Percentiles rank a stretch among this genome's conserved stretches.
These are phyloP conservation scores for Eupithecia subumbrata DNA, from an alignment of 2,888 invertebrate species.

Conservation along the genomic window DNA sequence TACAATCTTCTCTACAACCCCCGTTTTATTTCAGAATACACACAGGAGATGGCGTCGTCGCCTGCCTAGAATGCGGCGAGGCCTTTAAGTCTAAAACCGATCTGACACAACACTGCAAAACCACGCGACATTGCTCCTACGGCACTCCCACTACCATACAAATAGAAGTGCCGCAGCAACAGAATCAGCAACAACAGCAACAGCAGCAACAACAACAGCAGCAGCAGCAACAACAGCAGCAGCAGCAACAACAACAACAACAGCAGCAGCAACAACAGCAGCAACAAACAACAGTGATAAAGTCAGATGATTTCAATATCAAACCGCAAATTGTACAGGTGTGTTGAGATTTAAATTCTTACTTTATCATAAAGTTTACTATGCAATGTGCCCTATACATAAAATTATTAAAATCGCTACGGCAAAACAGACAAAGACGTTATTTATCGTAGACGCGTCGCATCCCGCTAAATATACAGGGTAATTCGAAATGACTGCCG, in stretches of 20 bases:
- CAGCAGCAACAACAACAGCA: constrained; percentile 67
- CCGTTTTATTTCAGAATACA: constrained; percentile 82
- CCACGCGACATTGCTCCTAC: constrained; percentile 76
- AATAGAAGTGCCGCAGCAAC: constrained; percentile 70
- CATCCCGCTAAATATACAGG: too few relatives aligned
- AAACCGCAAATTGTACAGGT: constrained; percentile 72
- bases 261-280: constrained; percentile 56
- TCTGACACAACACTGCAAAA: constrained; percentile 87
- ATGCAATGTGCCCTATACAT: too few relatives aligned
- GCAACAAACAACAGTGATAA: constrained; percentile 60
- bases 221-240: constrained; percentile 52
- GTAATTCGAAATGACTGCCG: too few relatives aligned
- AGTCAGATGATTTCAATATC: constrained; percentile 58
- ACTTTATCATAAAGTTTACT: too few relatives aligned
- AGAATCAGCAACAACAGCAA: constrained; percentile 51
- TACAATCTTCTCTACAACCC: background rate
- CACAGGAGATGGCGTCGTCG: constrained; percentile 89
- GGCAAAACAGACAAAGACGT: too few relatives aligned
- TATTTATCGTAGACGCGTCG: too few relatives aligned
- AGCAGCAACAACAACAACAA: constrained; percentile 59
- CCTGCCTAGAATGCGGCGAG: constrained; percentile 90
- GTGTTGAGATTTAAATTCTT: constrained; percentile 25
- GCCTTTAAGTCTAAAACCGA: constrained; percentile 89
- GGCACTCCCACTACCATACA: constrained; percentile 52
- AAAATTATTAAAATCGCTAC: too few relatives aligned